Conservation (phyloP, 2,888 invertebrate species). For the Machimus atricapillus region DNA sequence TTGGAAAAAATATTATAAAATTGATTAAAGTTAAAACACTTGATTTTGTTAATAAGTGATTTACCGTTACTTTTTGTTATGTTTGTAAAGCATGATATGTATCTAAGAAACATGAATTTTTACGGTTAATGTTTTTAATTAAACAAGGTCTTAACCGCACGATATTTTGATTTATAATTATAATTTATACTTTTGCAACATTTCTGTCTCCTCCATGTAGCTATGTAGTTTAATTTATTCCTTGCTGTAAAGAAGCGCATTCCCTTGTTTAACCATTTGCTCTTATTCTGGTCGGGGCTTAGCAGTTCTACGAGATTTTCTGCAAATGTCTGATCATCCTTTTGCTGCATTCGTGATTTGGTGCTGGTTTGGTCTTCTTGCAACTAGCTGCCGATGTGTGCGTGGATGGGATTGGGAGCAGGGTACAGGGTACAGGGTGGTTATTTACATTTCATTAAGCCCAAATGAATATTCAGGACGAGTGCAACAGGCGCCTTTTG, state of each 20-base stretch:
- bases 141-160: neutral
- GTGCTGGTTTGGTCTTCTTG: neutral
- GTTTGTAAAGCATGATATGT: too few species aligned
- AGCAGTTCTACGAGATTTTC: neutral
- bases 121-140: neutral
- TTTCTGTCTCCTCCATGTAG: neutral
- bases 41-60: too few species aligned
- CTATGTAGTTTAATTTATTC: neutral
- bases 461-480: conserved; percentile 30
- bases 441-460: conserved; percentile 37
- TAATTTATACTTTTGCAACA: neutral
- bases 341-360: neutral
- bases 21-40: too few species aligned
- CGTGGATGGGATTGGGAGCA: neutral
- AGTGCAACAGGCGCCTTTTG: conserved; percentile 25
- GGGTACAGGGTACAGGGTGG: neutral
- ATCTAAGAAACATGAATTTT: neutral
- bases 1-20: too few species aligned
- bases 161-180: neutral
- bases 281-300: neutral
- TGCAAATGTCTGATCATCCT: neutral
- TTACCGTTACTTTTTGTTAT: too few species aligned
- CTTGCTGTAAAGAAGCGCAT: neutral
- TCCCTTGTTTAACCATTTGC: neutral
- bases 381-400: neutral